Base-by-base conservation (phyloP, 2,888 invertebrate genomes). In the Phlogophora meticulosa region DNA sequence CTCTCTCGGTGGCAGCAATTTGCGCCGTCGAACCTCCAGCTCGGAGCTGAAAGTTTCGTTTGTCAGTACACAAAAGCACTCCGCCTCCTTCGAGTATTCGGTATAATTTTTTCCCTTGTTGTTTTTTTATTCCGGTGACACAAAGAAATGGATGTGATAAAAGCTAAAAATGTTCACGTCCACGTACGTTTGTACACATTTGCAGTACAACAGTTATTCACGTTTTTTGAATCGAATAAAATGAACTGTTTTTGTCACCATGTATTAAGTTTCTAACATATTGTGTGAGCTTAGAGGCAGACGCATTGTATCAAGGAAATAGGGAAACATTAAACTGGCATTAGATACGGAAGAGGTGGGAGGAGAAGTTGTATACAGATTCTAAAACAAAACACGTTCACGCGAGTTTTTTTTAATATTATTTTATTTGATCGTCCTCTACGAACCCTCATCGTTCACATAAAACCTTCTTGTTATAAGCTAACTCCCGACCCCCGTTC, bases 401-500 rank as follows among this genome's bases (percentile, higher is more conserved):
- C 24, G 20, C 15, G 42, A 61, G 46, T 49, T 60, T 22, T 64
- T 62, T 49, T n/a, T n/a, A n/a, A n/a, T n/a, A n/a, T n/a, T n/a
- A n/a, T n/a, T n/a, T n/a, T n/a, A n/a, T n/a, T n/a, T n/a, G n/a
- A 65, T 58, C 43, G 28, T 75, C 48, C 58, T 69, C 63, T 64
- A 22, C 53, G 74, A 58, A 49, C 43, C 22, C 40, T 56, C 49
- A 17, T 34, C 45, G 48, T 61, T 75, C 56, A 67, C 57, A 74
- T 76, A 78, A 68, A 78, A 70, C 72, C 69, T 78, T 75, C 73
- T 75, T 74, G 62, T 15, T 70, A 64, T 71, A 68, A 78, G 73
- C 73, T 77, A 76, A 78, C 78, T 72, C 64, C 55, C 67, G 75
- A 76, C 78, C 76, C 55, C 75, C 62, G 69, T 69, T 74, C 78